These are phyloP conservation scores for Sinocyclocheilus anshuiensis DNA, from an alignment of 2,113 vertebrate species.

Conservation along the genomic window DNA sequence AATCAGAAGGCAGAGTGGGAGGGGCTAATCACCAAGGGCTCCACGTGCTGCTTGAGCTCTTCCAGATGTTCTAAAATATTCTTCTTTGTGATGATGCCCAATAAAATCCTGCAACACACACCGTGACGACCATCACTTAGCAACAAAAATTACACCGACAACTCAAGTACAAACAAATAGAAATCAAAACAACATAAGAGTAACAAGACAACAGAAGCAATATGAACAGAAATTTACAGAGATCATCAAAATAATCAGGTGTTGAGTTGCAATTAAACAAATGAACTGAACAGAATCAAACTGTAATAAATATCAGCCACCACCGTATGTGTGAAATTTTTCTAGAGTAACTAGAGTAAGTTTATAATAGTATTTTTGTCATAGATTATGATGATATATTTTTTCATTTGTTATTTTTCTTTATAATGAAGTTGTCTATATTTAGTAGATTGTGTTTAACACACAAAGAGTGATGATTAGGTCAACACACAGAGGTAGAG, in stretches of 20 bases:
- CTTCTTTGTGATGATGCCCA: constrained; percentile 99
- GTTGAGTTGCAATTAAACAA: constrained; percentile 6
- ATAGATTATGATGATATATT: too few species aligned
- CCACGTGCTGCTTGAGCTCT: constrained; percentile 95
- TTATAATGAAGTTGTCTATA: too few species aligned
- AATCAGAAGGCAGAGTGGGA: constrained; percentile 73
- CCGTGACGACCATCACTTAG: constrained; percentile 89
- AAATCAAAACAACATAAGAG: constrained; percentile 53
- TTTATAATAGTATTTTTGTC: too few species aligned
- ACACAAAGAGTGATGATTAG: too few species aligned
- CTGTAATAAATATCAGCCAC: not conserved
- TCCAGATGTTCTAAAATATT: constrained; percentile 99
- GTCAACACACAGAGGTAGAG: too few species aligned
- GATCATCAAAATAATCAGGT: constrained; percentile 19
- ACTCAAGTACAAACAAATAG: constrained; percentile 82
- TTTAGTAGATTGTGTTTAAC: too few species aligned
- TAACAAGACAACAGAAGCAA: constrained; percentile 49
- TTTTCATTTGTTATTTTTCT: too few species aligned
- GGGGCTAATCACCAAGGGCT: constrained; percentile 97
- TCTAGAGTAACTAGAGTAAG: too few species aligned
- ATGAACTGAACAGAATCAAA: constrained; percentile 23
- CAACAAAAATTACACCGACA: constrained; percentile 89
- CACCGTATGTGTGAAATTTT: constrained; percentile 19
- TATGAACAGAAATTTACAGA: constrained; percentile 8
- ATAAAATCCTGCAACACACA: constrained; percentile 99